These are phyloP conservation scores for Sminthurinus aureus DNA, from an alignment of 2,888 invertebrate genomes.

Conservation along the genomic window DNA sequence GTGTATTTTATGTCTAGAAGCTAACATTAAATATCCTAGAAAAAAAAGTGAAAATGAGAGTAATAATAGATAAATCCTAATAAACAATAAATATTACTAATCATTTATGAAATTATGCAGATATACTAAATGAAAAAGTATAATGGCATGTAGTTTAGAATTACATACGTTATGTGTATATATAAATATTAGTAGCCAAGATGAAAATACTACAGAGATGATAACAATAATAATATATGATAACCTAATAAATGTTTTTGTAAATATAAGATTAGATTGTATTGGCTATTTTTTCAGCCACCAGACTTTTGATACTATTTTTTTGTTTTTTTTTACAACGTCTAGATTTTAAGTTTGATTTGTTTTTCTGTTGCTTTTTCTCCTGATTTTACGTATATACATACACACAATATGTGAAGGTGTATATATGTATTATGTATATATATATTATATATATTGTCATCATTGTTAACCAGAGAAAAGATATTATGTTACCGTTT, in stretches of 20 bases:
- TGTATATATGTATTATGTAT: neutral
- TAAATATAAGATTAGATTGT: too few relatives aligned
- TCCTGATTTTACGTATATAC: conserved; percentile 10
- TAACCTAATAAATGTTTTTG: too few relatives aligned
- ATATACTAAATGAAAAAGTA: too few relatives aligned
- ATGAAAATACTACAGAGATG: too few relatives aligned
- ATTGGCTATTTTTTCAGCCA: neutral
- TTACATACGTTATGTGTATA: neutral
- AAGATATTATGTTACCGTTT: neutral
- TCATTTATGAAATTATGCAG: too few relatives aligned
- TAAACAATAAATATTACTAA: neutral
- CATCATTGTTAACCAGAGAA: neutral
- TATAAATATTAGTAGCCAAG: conserved; percentile 5
- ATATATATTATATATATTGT: conserved; percentile 9
- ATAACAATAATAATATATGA: neutral
- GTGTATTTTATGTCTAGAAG: neutral
- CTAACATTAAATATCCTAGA: neutral
- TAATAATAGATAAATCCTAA: neutral
- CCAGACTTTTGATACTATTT: conserved; percentile 36
- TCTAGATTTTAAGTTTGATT: neutral
- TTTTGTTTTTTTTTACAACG: conserved; percentile 16
- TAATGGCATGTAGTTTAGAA: neutral
- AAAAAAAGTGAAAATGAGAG: conserved; percentile 1
- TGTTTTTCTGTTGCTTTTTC: neutral
- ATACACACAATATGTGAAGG: neutral